A percentile compares a stretch with the other conserved stretches of the same genome.
These are phyloP conservation scores for Apamea anceps DNA, from an alignment of 2,888 invertebrate genomes.

Conservation along the genomic window DNA sequence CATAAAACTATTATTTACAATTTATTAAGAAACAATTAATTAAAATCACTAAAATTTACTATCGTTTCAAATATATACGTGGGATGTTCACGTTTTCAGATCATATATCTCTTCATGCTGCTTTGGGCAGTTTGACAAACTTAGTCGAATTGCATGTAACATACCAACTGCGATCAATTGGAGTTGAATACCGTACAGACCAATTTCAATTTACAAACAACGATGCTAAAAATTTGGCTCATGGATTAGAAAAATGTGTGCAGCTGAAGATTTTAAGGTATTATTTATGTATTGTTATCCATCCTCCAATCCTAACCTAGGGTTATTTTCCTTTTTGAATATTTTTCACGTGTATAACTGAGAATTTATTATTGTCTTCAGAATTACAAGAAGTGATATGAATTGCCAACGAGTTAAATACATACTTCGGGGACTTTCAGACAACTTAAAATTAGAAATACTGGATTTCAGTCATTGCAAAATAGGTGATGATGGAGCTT, in stretches of 20 bases:
- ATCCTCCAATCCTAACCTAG: background rate
- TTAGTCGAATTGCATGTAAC: constrained; percentile 85
- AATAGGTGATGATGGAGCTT: constrained; percentile 90
- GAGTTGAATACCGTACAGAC: constrained; percentile 83
- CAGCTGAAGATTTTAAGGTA: constrained; percentile 83
- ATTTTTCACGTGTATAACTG: background rate
- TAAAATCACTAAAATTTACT: background rate
- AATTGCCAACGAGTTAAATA: constrained; percentile 86
- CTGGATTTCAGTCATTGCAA: constrained; percentile 92
- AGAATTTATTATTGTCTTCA: constrained; percentile 64
- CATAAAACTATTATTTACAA: no score
- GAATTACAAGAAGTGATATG: constrained; percentile 86
- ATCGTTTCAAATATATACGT: background rate
- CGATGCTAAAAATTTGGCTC: constrained; percentile 85
- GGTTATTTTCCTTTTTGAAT: background rate
- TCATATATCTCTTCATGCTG: constrained; percentile 88
- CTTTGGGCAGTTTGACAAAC: constrained; percentile 84
- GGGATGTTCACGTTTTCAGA: constrained; percentile 74
- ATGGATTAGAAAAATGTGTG: constrained; percentile 84
- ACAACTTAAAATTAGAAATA: constrained; percentile 85
- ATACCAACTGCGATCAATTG: constrained; percentile 81
- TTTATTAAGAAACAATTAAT: background rate
- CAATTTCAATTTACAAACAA: constrained; percentile 88
- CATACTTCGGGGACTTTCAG: constrained; percentile 83
- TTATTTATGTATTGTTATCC: background rate